Evolutionary conservation across 2,797 vertebrate genomes (phyloP).

Genomic region (Etheostoma nigrum): DNA sequence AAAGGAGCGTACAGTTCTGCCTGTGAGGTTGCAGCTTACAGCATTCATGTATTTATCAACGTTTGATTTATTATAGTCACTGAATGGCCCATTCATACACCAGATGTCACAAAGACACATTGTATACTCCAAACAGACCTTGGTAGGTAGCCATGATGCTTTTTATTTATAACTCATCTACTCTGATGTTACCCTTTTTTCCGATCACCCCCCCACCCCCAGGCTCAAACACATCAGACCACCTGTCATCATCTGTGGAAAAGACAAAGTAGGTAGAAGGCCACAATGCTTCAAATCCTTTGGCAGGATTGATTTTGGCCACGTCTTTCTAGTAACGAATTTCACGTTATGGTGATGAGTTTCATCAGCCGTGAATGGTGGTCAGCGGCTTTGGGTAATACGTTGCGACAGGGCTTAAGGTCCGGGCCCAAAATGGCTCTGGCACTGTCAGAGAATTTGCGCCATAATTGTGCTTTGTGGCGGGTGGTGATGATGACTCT

Average conservation of each 20-base stretch:
- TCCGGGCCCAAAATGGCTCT: slow-evolving; percentile 23
- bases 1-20: slow-evolving; percentile 26
- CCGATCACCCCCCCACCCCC: slow-evolving; percentile 4
- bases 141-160: slow-evolving; percentile 27
- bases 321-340: neutral
- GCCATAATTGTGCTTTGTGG: slow-evolving; percentile 34
- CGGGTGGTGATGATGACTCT: slow-evolving; percentile 35
- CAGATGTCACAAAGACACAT: slow-evolving; percentile 60
- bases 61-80: slow-evolving; percentile 48
- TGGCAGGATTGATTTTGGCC: slow-evolving; percentile 5
- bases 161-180: slow-evolving; percentile 50
- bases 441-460: slow-evolving; percentile 19
- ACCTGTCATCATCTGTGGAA: slow-evolving; percentile 33
- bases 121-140: slow-evolving; percentile 41
- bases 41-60: slow-evolving; percentile 56
- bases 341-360: slow-evolving; percentile 9
- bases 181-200: slow-evolving; percentile 30
- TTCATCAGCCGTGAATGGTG: slow-evolving; percentile 14
- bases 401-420: slow-evolving; percentile 23
- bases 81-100: slow-evolving; percentile 65
- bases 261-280: slow-evolving; percentile 28
- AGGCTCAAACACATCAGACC: slow-evolving; percentile 26
- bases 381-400: slow-evolving; percentile 29
- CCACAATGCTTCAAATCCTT: slow-evolving; percentile 11
- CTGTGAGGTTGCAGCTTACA: slow-evolving; percentile 18